Base-by-base conservation (phyloP, 2,797 vertebrate species). In the Setipinna tenuifilis region DNA sequence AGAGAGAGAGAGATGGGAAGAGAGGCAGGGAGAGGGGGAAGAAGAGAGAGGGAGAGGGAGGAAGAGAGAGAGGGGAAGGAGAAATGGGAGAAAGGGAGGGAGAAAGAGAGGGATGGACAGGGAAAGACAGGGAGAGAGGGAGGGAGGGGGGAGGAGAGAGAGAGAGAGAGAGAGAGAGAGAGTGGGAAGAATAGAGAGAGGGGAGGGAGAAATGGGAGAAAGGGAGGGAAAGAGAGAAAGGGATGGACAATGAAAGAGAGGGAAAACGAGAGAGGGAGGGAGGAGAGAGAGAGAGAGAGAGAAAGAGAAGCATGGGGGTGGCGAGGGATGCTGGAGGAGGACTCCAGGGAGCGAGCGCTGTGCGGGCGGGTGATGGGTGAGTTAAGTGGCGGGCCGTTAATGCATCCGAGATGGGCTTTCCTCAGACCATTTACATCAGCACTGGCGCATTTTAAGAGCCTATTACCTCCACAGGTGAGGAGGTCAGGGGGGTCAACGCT, bases 401-500 rank as follows among this genome's bases (percentile, higher is more conserved):
- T 78, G 71, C 71, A 78, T 78, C 35, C 3, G 71, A 78, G 71
- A 78, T 78, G 35, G 65, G 62, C 57, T 62, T 21, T 83, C 46
- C 68, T 85, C 68, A 46, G 44, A 80, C 85, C 25, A 50, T 85
- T 81, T 85, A 48, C 82, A 86, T 58, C 41, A 61, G 19, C 25
- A 19, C 59, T 16, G 31, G 48, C 71, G 50, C 10, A 46, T 75
- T 62, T 78, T 31, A 86, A 82, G 78, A 82, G 54, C 54, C 46
- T 82, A 57, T 83, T 83, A 85, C n/a, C 28, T 46, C 50, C n/a
- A 5, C 11, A 81, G 83, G 71, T 88, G 82, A 82, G 44, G 75
- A 59, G 85, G 71, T 59, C 5, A 14, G 14, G 6, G 46, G 4
- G 54, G 71, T 78, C 71, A 10, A 0, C 6, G 31, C 6, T 78